A percentile compares a stretch with the other conserved stretches of the same genome.
Conservation (phyloP, 1,140 invertebrate genomes). For the Lepidostoma basale region DNA sequence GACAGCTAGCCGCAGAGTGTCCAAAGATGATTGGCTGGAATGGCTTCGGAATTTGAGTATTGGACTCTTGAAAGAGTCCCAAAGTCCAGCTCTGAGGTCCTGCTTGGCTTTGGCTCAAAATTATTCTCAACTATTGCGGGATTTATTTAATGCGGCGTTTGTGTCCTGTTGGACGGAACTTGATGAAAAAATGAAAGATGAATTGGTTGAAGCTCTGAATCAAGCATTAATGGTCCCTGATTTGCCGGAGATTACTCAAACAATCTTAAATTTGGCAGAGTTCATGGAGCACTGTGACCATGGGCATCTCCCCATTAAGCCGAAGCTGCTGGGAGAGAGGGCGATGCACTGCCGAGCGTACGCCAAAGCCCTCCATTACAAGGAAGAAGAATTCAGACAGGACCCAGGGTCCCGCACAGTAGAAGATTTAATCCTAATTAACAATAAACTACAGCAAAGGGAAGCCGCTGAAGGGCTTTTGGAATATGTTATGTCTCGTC, state of each 20-base stretch:
- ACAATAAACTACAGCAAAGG: slow-evolving; percentile 98
- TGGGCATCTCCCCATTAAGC: slow-evolving; percentile 89
- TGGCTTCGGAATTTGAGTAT: slow-evolving; percentile 92
- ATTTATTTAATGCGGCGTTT: slow-evolving; percentile 98
- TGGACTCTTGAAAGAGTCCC: slow-evolving; percentile 93
- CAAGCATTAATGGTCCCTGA: slow-evolving; percentile 92
- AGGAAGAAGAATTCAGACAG: slow-evolving; percentile 92
- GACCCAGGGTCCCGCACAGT: slow-evolving; percentile 78
- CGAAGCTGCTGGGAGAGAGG: slow-evolving; percentile 78
- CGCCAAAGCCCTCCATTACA: slow-evolving; percentile 98
- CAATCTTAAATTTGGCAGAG: slow-evolving; percentile 96
- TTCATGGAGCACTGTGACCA: slow-evolving; percentile 99
- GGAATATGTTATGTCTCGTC: slow-evolving; percentile 87
- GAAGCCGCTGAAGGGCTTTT: slow-evolving; percentile 94
- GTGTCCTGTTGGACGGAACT: slow-evolving; percentile 99
- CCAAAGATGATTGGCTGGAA: slow-evolving; percentile 98
- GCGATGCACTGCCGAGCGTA: slow-evolving; percentile 86
- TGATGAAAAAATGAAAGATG: slow-evolving; percentile 78
- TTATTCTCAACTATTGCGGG: slow-evolving; percentile 90
- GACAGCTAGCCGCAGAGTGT: slow-evolving; percentile 87
- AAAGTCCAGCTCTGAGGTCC: slow-evolving; percentile 89
- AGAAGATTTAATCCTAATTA: slow-evolving; percentile 94
- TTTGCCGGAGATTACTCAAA: slow-evolving; percentile 96
- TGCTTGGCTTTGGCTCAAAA: slow-evolving; percentile 92
- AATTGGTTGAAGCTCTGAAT: slow-evolving; percentile 86